Base-by-base conservation (phyloP, 2,113 vertebrate species). In the Brachyhypopomus occidentalis region DNA sequence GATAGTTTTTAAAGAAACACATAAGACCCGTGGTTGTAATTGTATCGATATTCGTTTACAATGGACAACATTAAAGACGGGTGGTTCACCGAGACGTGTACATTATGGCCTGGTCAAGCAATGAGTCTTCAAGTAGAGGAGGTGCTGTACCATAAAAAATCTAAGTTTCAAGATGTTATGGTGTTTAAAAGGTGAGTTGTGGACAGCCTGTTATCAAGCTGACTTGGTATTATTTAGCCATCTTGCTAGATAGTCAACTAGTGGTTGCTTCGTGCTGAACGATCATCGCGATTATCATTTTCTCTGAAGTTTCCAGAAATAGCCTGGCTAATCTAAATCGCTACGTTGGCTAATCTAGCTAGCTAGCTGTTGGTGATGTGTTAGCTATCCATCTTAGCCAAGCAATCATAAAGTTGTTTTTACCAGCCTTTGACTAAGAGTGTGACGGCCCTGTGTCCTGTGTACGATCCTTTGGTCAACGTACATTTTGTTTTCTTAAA, bases 61-160 rank as follows among this genome's bases (percentile, higher is more conserved):
- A 95, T 94, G 93, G 92, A 94, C 77, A 88, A 87, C 86, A 94
- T 97, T 77, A 95, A 92, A 77, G 95, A 96, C 75, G 97, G 96
- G n/a, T 98, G 97, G 97, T 98, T 98, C 89, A 96, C 95, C 2
- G 97, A 98, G 85, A 95, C 94, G 7, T 96, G 96, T 89, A 92
- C 94, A 69, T 82, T 98, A 72, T 98, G 96, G 96, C 96, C 97
- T 6, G 97, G 97, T 0, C 97, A 97, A 88, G 96, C 96, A 5
- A 92, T 97, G 91, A 97, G 96, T 82, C 93, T 98, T 84, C 93
- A 98, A 85, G 96, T 98, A 80, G 95, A 97, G 59, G 94, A 96
- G 89, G 91, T 98, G 67, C 94, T 98, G 63, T 94, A 97, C 87
- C 91, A 96, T 78, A 94, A 94, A 86, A 95, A 94, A 64, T 97